These are phyloP conservation scores for Antheraea mylitta DNA, from an alignment of 1,140 invertebrate species.

Conservation along the genomic window DNA sequence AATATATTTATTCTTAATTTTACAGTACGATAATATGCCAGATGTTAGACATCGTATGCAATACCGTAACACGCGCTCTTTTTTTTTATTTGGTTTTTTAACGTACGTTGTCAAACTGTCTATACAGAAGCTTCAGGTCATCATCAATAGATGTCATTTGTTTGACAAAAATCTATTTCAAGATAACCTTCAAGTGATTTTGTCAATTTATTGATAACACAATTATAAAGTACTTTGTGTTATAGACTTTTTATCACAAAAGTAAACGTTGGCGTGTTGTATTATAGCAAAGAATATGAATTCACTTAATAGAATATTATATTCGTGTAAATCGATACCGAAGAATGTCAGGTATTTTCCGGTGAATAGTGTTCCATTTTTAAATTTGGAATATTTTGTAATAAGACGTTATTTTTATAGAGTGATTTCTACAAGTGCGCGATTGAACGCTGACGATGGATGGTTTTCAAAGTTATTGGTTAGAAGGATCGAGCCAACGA, in stretches of 20 bases:
- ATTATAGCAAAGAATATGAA: slow-evolving; percentile 45
- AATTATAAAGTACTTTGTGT: slow-evolving; percentile 16
- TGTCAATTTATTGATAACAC: slow-evolving; percentile 51
- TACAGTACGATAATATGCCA: too few species aligned
- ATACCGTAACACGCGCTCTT: too few species aligned
- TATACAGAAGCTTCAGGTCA: slow-evolving; percentile 25
- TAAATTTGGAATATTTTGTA: slow-evolving; percentile 41
- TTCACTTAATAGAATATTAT: slow-evolving; percentile 56
- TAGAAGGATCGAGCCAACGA: slow-evolving; percentile 94
- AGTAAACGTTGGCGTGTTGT: slow-evolving; percentile 19
- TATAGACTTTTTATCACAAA: slow-evolving; percentile 17
- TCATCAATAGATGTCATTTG: slow-evolving; percentile 54
- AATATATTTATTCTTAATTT: too few species aligned
- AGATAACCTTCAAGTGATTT: slow-evolving; percentile 77
- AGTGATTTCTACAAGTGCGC: slow-evolving; percentile 67
- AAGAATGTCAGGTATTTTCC: slow-evolving; percentile 62
- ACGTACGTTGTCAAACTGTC: too few species aligned
- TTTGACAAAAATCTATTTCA: slow-evolving; percentile 53
- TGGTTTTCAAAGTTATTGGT: slow-evolving; percentile 95
- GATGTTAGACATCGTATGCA: too few species aligned
- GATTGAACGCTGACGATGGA: slow-evolving; percentile 82
- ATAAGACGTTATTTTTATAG: slow-evolving; percentile 48
- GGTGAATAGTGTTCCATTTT: slow-evolving; percentile 25
- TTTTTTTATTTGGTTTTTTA: too few species aligned
- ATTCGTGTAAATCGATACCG: slow-evolving; percentile 48